phyloP scores from a whole-genome alignment of 2,113 vertebrate genomes.

The Eubucco bourcierii region DNA sequence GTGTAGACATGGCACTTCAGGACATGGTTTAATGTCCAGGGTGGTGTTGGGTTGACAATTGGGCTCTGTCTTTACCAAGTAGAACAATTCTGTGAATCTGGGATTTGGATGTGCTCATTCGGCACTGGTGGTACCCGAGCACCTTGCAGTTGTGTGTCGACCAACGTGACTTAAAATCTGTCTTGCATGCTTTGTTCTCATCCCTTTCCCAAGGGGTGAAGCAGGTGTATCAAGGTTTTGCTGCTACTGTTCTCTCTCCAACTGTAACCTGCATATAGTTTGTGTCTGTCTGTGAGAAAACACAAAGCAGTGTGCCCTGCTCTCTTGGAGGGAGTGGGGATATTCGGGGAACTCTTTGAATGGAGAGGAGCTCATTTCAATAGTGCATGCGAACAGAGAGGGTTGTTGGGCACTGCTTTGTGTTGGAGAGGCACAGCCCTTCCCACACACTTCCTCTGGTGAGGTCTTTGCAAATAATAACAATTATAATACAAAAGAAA shows the following conservation, averaged over 20 bases:
- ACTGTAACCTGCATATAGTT: background rate
- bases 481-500: background rate
- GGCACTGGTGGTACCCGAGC: accelerated
- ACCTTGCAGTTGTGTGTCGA: background rate
- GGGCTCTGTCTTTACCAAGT: too few species aligned
- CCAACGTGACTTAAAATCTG: accelerated
- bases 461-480: background rate
- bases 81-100: too few species aligned
- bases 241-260: background rate
- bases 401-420: background rate
- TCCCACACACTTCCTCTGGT: background rate
- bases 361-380: background rate
- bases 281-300: background rate
- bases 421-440: background rate
- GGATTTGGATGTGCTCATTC: background rate
- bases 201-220: background rate
- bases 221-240: background rate
- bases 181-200: background rate
- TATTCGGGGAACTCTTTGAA: background rate
- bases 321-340: background rate
- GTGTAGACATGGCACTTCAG: too few species aligned
- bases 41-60: too few species aligned
- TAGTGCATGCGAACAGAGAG: background rate
- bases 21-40: too few species aligned
- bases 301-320: accelerated